A percentile compares a stretch with the other conserved stretches of the same genome.
Conservation (phyloP, 2,113 vertebrate genomes). For the Podiceps cristatus region DNA sequence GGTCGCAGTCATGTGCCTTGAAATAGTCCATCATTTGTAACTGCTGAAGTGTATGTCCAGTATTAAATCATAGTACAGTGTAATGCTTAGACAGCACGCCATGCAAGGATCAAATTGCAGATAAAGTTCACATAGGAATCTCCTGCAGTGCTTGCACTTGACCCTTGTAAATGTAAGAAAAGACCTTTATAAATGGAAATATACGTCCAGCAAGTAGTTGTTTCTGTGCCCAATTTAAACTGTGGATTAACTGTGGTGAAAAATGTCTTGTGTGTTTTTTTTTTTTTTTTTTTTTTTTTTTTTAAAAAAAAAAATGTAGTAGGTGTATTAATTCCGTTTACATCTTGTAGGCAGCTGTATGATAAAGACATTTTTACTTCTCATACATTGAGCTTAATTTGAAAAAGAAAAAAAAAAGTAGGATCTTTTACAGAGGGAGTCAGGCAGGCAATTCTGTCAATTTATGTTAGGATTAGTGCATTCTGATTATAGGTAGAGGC, state of each 20-base stretch:
- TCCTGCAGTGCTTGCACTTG: not conserved
- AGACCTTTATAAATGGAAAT: not conserved
- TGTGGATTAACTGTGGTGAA: not conserved
- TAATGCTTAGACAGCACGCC: slow-evolving; percentile 3
- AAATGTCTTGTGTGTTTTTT: no score
- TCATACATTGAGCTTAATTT: not conserved
- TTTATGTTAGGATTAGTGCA: not conserved
- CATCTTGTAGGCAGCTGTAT: not conserved
- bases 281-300: no score
- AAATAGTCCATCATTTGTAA: slow-evolving; percentile 7
- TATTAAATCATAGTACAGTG: not conserved
- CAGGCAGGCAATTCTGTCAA: not conserved
- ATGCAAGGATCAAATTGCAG: not conserved
- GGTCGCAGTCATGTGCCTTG: not conserved
- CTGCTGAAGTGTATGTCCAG: not conserved
- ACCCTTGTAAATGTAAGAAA: slow-evolving; percentile 16
- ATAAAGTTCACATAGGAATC: not conserved
- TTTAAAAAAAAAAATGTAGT: no score
- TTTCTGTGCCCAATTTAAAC: not conserved
- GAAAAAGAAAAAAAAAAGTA: not conserved
- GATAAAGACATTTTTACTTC: not conserved
- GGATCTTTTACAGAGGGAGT: not conserved
- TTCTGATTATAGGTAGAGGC: not conserved
- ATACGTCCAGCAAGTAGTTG: not conserved
- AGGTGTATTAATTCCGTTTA: not conserved